Percentiles rank a stretch among this genome's conserved stretches.
Conservation (phyloP, 2,113 vertebrate genomes). For the Arvicanthis niloticus region DNA sequence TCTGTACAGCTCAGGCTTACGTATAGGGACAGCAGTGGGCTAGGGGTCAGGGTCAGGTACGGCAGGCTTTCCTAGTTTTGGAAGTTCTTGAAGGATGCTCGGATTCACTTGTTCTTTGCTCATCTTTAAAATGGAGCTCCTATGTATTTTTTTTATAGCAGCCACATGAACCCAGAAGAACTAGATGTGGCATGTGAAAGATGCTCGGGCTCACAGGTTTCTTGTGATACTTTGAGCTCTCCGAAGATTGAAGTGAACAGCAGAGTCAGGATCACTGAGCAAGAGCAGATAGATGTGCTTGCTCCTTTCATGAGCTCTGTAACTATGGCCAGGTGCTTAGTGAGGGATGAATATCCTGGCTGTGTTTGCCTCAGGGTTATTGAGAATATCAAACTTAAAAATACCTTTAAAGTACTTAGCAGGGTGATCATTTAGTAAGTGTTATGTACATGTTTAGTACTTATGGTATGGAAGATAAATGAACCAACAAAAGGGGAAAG, state of each 20-base stretch:
- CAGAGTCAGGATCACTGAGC: neutral
- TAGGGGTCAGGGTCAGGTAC: neutral
- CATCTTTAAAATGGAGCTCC: conserved; percentile 16
- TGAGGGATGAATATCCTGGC: neutral
- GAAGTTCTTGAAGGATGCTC: conserved; percentile 24
- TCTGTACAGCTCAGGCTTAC: neutral
- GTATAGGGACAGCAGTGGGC: neutral
- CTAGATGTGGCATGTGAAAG: neutral
- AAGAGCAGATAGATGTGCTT: neutral
- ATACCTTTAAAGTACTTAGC: conserved; percentile 29
- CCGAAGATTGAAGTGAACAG: neutral
- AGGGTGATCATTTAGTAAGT: neutral
- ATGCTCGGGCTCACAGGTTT: neutral
- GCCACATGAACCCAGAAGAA: neutral
- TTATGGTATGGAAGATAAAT: neutral
- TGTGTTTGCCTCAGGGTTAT: neutral
- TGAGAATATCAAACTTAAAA: conserved; percentile 49
- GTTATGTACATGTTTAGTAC: neutral
- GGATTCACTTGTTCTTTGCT: neutral
- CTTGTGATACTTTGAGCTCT: neutral
- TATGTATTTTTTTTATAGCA: neutral
- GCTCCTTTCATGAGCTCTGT: neutral
- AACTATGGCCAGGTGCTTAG: neutral
- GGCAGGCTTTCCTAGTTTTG: neutral
- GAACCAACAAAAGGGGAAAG: neutral